phyloP scores from a whole-genome alignment of 2,113 vertebrate species.

The Colossoma macropomum region DNA sequence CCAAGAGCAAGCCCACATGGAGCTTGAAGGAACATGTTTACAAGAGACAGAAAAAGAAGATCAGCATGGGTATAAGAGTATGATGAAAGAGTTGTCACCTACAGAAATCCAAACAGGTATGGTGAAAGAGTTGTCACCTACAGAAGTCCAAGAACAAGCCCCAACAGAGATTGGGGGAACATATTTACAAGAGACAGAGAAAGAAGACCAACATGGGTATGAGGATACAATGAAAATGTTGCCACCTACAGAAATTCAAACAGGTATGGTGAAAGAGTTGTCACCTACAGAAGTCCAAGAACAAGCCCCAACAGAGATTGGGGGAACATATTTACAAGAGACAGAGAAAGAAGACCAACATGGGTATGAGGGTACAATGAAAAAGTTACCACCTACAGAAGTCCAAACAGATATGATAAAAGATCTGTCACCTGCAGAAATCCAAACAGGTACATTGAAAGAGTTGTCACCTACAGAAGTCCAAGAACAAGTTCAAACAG shows the following conservation, averaged over 20 bases:
- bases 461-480: not conserved
- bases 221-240: too few relatives aligned
- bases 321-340: not conserved
- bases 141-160: not conserved
- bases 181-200: not conserved
- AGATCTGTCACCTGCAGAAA: too few relatives aligned
- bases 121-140: not conserved
- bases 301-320: not conserved
- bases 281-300: not conserved
- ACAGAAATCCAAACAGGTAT: not conserved
- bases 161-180: slow-evolving; percentile 7
- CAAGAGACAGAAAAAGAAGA: not conserved
- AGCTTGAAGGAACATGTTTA: not conserved
- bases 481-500: not conserved
- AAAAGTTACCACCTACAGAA: not conserved
- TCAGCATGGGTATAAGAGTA: too few relatives aligned
- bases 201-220: too few relatives aligned
- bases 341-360: not conserved
- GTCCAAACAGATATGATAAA: too few relatives aligned
- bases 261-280: too few relatives aligned
- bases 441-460: not conserved
- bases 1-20: not conserved
- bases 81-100: too few relatives aligned
- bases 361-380: not conserved
- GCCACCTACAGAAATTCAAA: not conserved